Evolutionary conservation across 2,888 invertebrate genomes (phyloP).

Genomic region (Rotaria magnacalcarata): DNA sequence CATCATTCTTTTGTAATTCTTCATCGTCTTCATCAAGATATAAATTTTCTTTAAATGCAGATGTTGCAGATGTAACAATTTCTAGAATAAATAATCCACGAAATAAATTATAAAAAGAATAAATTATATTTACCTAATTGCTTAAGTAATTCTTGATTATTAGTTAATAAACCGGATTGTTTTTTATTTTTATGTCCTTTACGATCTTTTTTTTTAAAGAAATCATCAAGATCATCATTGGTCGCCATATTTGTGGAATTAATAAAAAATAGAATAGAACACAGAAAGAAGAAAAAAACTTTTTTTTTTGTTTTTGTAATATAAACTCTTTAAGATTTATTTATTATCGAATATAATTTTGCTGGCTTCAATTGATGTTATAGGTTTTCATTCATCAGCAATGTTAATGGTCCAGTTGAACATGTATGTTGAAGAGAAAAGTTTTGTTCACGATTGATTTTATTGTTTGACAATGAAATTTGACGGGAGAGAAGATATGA

Average conservation of each 20-base stretch:
- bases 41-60: neutral
- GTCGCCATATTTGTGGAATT: neutral
- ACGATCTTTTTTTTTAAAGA: slow-evolving; percentile 17
- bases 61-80: neutral
- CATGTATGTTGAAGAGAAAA: neutral
- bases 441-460: neutral
- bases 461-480: neutral
- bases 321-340: neutral
- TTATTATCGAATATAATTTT: neutral
- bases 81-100: neutral
- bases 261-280: neutral
- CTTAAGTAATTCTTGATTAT: slow-evolving; percentile 33
- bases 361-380: neutral
- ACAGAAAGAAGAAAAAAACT: neutral
- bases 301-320: neutral
- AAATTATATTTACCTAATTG: neutral
- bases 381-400: neutral
- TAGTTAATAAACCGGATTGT: neutral
- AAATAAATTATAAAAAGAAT: too few relatives aligned
- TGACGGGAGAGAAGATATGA: neutral
- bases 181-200: neutral
- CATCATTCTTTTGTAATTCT: neutral
- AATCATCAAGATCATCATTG: slow-evolving; percentile 27
- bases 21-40: neutral
- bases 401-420: neutral